Evolutionary conservation across 2,888 invertebrate genomes (phyloP), one percentile per base, ranked within the genome.

Genomic region (Pyrgus malvae): DNA sequence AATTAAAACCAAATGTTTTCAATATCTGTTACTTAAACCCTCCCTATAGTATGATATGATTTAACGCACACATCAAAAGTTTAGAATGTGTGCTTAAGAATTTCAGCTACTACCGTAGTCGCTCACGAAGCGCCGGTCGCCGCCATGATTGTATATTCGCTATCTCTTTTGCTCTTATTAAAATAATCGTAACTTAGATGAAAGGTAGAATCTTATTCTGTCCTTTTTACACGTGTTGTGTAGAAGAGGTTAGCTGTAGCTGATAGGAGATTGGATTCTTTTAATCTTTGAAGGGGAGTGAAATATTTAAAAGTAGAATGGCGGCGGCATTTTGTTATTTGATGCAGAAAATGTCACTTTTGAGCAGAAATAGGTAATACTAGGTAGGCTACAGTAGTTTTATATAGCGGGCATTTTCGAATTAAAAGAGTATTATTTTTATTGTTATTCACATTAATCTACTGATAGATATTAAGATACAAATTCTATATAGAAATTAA

Each of bases 231-330:
- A 56, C 63, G 44, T 44, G 48, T 16, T 42, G 63, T 58, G 70
- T 69, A 65, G 68, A 68, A 70, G 67, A 63, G 62, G 64, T 50
- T 64, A 60, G 48, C 56, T 63, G 65, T 70, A 70, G 78, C 83
- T 79, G 73, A 73, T 74, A 74, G 72, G 74, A 77, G 78, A 77
- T 78, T 75, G 78, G 75, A 72, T 75, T 80, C 79, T 78, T 80
- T 75, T 71, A 74, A 76, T 79, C 84, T 71, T 74, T 78, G 80
- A 74, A 80, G 85, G 87, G 87, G 83, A 81, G 81, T 78, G 76
- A 76, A 80, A 79, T 76, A 74, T 82, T 76, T 69, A 76, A 79
- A 80, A 77, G 48, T 70, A 72, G 69, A 65, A 71, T 67, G 69
- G 70, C 72, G 71, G 70, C 40, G 46, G 7, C 35, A 12, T 33